Evolutionary conservation across 1,140 invertebrate species (phyloP).

Genomic region (Drosophila punjabiensis): DNA sequence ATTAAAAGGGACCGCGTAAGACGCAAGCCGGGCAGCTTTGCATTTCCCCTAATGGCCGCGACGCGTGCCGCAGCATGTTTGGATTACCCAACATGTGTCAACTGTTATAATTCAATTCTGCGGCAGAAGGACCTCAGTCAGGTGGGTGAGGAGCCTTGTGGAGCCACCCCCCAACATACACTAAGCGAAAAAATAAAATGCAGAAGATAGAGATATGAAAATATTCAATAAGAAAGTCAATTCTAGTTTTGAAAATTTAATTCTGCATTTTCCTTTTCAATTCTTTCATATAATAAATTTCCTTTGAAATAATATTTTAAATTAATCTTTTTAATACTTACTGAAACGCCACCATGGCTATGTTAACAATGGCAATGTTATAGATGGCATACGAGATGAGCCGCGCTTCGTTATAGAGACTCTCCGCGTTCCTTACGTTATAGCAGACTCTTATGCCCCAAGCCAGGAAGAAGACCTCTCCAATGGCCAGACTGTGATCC

Average conservation of each 20-base stretch:
- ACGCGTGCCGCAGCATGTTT: slow-evolving; percentile 34
- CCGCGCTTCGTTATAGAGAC: slow-evolving; percentile 96
- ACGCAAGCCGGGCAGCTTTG: slow-evolving; percentile 25
- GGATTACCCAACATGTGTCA: slow-evolving; percentile 63
- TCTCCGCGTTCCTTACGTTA: slow-evolving; percentile 95
- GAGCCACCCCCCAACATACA: neutral
- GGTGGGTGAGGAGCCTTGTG: neutral
- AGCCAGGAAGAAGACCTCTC: slow-evolving; percentile 94
- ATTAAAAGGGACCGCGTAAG: slow-evolving; percentile 64
- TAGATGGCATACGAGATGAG: slow-evolving; percentile 97
- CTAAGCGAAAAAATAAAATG: too few species aligned
- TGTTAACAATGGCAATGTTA: slow-evolving; percentile 96
- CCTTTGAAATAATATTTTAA: neutral
- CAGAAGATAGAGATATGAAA: neutral
- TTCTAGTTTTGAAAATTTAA: neutral
- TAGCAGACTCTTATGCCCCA: slow-evolving; percentile 97
- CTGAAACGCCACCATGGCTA: slow-evolving; percentile 95
- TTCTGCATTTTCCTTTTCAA: neutral
- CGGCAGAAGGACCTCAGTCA: slow-evolving; percentile 13
- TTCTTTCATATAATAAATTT: neutral
- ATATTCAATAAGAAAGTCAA: neutral
- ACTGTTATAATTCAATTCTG: slow-evolving; percentile 61
- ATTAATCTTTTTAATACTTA: slow-evolving; percentile 87
- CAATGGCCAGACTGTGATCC: slow-evolving; percentile 95
- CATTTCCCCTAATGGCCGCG: slow-evolving; percentile 45